A percentile compares a stretch with the other conserved stretches of the same genome.
These are phyloP conservation scores for Hydrolagus affinis DNA, from an alignment of 2,113 vertebrate genomes.

Conservation along the genomic window DNA sequence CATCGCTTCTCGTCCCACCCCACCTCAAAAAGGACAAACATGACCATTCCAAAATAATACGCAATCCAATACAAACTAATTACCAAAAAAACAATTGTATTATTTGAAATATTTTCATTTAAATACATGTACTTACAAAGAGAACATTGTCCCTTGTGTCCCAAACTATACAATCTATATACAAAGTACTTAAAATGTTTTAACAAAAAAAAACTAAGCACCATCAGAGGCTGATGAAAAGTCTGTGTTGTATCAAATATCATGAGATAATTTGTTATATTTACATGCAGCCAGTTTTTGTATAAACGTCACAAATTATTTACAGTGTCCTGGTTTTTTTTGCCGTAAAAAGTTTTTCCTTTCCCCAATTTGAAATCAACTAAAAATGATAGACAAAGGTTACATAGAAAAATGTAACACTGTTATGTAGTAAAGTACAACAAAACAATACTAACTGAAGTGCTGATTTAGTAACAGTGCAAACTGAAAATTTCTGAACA, in stretches of 20 bases:
- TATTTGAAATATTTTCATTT: constrained; percentile 63
- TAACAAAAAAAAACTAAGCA: constrained; percentile 40
- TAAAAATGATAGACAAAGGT: constrained; percentile 12
- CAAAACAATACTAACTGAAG: constrained; percentile 22
- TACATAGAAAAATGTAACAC: not conserved
- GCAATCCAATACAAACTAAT: constrained; percentile 46
- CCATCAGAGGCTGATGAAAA: constrained; percentile 16
- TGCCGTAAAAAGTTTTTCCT: too few relatives aligned
- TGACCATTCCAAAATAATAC: constrained; percentile 46
- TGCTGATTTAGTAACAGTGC: constrained; percentile 22
- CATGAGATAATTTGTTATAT: constrained; percentile 16
- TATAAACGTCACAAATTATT: constrained; percentile 6
- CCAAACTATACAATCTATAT: constrained; percentile 39
- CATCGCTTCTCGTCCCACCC: too few relatives aligned
- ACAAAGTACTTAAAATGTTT: constrained; percentile 45
- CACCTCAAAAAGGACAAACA: too few relatives aligned
- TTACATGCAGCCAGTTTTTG: constrained; percentile 11
- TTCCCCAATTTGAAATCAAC: not conserved
- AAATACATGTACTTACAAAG: constrained; percentile 64
- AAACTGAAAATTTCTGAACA: constrained; percentile 15
- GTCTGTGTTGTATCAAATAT: not conserved
- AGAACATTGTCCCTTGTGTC: constrained; percentile 32
- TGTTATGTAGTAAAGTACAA: constrained; percentile 17
- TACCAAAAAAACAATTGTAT: constrained; percentile 56
- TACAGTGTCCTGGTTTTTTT: not conserved